A percentile compares a stretch with the other conserved stretches of the same genome.
Evolutionary conservation across 1,140 invertebrate species (phyloP).

Genomic region (Temnothorax curvispinosus): DNA sequence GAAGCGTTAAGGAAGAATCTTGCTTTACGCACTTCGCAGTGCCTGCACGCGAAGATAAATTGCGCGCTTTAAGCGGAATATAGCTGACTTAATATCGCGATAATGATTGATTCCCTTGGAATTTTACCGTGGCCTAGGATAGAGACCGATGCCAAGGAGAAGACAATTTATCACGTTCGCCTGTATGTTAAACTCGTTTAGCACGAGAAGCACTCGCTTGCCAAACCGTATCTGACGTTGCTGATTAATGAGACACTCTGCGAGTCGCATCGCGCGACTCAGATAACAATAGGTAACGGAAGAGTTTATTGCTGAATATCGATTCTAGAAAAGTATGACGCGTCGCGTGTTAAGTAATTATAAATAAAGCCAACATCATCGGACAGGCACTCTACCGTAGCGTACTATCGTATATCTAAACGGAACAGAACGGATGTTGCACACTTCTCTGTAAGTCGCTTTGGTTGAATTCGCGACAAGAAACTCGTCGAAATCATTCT

Average conservation of each 20-base stretch:
- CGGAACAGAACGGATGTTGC: neutral
- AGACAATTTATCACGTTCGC: constrained; percentile 41
- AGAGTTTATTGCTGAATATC: neutral
- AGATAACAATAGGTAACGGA: constrained; percentile 17
- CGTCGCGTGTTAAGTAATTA: constrained; percentile 5
- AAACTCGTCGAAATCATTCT: neutral
- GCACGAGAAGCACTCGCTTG: neutral
- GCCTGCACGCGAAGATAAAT: constrained; percentile 33
- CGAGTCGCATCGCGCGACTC: neutral
- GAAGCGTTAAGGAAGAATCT: neutral
- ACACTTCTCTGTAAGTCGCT: neutral
- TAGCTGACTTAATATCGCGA: constrained; percentile 34
- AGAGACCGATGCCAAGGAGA: neutral
- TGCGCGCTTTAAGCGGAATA: neutral
- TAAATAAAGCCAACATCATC: constrained; percentile 26
- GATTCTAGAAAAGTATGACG: neutral
- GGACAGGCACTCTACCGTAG: neutral
- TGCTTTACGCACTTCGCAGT: neutral
- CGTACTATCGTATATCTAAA: neutral
- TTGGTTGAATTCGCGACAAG: neutral
- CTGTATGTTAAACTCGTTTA: constrained; percentile 43
- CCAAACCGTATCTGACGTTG: constrained; percentile 34
- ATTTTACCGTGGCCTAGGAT: constrained; percentile 41
- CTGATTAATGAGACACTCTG: constrained; percentile 21
- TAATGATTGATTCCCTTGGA: constrained; percentile 47